Base-by-base conservation (phyloP, 2,113 vertebrate genomes). In the Cyanistes caeruleus region DNA sequence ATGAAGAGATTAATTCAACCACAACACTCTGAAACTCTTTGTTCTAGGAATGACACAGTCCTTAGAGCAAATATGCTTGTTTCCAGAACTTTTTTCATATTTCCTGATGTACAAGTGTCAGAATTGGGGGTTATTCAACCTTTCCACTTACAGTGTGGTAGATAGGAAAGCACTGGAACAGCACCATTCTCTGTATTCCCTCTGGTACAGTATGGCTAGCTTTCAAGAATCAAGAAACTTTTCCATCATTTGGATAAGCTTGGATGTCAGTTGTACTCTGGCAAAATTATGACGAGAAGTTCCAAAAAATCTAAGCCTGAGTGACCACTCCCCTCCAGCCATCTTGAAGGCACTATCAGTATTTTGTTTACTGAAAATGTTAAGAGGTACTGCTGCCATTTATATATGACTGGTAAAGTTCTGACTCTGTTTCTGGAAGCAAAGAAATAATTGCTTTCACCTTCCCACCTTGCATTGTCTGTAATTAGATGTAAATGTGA, bases 401-500 rank as follows among this genome's bases (percentile, higher is more conserved):
- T 87, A n/a, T 53, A 35, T 43, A 37, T 30, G n/a, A 73, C 31
- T 62, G 22, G 25, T 77, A 56, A 74, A 83, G 35, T 91, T 62
- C 44, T 60, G 31, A 59, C 37, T 53, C 5, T 52, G 24, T 58
- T 91, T 87, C 87, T 82, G 52, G 69, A 87, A 92, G 89, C 65
- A 84, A 75, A 81, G 18, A 81, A 91, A 91, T 89, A 68, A 78
- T 55, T 91, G 60, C 37, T 60, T 37, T 92, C 56, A 63, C 51
- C 59, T 74, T 78, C 19, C 52, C 25, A 84, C 77, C 49, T 48
- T 35, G 48, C 4, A 22, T 90, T 95, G 67, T 39, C 76, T 53
- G 3, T 37, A 89, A 90, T 62, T 90, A 96, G 90, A 35, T 59
- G 81, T 90, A 96, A 95, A 95, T 67, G 31, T 5, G 39, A 91